Base-by-base conservation (phyloP, 2,797 vertebrate species). In the Esox lucius region DNA sequence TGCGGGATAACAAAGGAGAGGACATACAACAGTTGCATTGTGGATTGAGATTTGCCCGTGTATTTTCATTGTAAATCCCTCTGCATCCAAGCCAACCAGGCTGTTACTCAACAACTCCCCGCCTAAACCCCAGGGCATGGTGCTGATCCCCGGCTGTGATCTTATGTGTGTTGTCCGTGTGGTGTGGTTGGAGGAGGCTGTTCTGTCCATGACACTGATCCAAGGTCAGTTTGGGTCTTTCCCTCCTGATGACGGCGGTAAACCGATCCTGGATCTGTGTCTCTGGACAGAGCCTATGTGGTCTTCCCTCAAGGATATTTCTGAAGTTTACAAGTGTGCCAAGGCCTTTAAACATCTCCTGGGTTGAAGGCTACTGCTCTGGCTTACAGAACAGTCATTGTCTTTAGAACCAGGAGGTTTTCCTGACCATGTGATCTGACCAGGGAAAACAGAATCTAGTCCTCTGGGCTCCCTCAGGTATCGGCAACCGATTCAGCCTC, bases 261-360 rank as follows among this genome's bases (percentile, higher is more conserved):
- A 42, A n/a, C 39, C 46, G 39, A 35, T 68, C 33, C 67, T 68
- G 13, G 13, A 24, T 68, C 22, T 22, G 15, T 22, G 67, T 35
- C 39, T 68, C 22, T 68, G n/a, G 56, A 28, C 42, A 68, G n/a
- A 46, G 11, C n/a, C 2, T n/a, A 16, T 33, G 28, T 33, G 17
- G 17, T 15, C 28, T 35, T 31, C 69, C 53, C 66, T 51, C 46
- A 39, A 11, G 76, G 85, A 83, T 72, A 70, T 82, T 71, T 81
- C 71, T 88, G 79, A 90, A 82, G 92, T 93, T 94, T 93, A 93
- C 91, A 91, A 82, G 77, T 80, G 62, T 78, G 68, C 75, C 48
- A 49, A 78, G 65, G 67, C 81, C 85, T 84, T 88, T 46, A 68
- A 31, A 16, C 31, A 66, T 66, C 16, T 31, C 31, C 75, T 74